phyloP scores from a whole-genome alignment of 2,797 vertebrate genomes.

The Cyclopterus lumpus region DNA sequence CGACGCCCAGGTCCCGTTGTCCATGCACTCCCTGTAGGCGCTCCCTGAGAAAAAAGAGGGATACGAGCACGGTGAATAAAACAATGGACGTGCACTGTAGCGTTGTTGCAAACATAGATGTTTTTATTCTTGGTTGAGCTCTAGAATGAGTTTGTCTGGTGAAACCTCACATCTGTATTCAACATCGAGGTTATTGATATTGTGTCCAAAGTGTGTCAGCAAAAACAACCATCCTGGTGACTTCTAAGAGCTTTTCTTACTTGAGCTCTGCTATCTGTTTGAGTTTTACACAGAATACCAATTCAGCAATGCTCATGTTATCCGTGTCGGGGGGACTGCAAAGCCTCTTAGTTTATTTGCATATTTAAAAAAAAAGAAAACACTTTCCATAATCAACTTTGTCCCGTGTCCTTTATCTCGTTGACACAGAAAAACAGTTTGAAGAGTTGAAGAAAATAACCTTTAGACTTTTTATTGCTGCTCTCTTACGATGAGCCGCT shows the following conservation, averaged over 20 bases:
- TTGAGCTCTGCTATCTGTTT: slow-evolving; percentile 36
- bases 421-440: slow-evolving; percentile 9
- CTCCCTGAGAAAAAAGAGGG: slow-evolving; percentile 84
- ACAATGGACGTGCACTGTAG: neutral
- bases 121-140: neutral
- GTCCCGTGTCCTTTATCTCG: slow-evolving; percentile 40
- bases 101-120: neutral
- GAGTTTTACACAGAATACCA: slow-evolving; percentile 51
- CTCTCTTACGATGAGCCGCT: neutral
- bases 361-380: slow-evolving; percentile 76
- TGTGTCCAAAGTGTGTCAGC: slow-evolving; percentile 13
- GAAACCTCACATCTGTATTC: slow-evolving; percentile 4
- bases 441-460: slow-evolving; percentile 2
- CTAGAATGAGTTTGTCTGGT: neutral
- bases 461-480: slow-evolving; percentile 8
- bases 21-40: slow-evolving; percentile 94
- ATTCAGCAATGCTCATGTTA: slow-evolving; percentile 49
- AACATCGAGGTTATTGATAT: neutral
- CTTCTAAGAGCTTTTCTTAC: slow-evolving; percentile 52
- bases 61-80: neutral
- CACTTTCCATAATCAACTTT: slow-evolving; percentile 61
- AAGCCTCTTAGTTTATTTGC: slow-evolving; percentile 74
- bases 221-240: slow-evolving; percentile 36
- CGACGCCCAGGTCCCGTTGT: slow-evolving; percentile 96
- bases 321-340: slow-evolving; percentile 58